Evolutionary conservation across 1,140 invertebrate genomes (phyloP).

Genomic region (Panagrolaimus sp.): DNA sequence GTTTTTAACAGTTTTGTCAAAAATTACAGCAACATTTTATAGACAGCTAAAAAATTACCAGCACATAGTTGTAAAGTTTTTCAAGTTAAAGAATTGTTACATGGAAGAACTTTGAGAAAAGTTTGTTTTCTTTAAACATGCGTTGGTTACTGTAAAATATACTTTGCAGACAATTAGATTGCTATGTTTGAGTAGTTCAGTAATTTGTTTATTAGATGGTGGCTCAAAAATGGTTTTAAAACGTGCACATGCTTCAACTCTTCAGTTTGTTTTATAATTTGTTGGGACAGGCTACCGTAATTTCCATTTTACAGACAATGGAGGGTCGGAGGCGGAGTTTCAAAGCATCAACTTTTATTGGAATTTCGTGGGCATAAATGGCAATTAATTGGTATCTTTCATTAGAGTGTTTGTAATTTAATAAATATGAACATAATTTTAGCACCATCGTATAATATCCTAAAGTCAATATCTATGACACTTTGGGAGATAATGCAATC

Average conservation of each 20-base stretch:
- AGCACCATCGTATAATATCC: conserved; percentile 60
- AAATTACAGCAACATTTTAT: conserved; percentile 21
- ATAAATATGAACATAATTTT: conserved; percentile 43
- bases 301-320: no score
- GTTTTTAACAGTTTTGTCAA: conserved; percentile 34
- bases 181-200: conserved; percentile 65
- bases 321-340: conserved; percentile 66
- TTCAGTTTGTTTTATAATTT: no score
- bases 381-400: conserved; percentile 58
- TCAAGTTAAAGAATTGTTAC: conserved; percentile 67
- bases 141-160: not conserved
- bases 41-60: conserved; percentile 64
- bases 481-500: conserved; percentile 64
- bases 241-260: conserved; percentile 65
- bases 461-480: conserved; percentile 62
- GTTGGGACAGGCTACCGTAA: no score
- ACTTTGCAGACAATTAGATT: conserved; percentile 64
- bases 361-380: conserved; percentile 68
- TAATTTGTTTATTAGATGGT: conserved; percentile 67
- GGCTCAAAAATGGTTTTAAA: conserved; percentile 66
- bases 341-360: conserved; percentile 66
- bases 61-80: conserved; percentile 68
- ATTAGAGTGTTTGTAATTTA: no score
- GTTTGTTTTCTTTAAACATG: not conserved
- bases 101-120: conserved; percentile 67